Evolutionary conservation across 1,140 invertebrate genomes (phyloP), one percentile per base, ranked within the genome.

Genomic region (Nasonia longicornis): DNA sequence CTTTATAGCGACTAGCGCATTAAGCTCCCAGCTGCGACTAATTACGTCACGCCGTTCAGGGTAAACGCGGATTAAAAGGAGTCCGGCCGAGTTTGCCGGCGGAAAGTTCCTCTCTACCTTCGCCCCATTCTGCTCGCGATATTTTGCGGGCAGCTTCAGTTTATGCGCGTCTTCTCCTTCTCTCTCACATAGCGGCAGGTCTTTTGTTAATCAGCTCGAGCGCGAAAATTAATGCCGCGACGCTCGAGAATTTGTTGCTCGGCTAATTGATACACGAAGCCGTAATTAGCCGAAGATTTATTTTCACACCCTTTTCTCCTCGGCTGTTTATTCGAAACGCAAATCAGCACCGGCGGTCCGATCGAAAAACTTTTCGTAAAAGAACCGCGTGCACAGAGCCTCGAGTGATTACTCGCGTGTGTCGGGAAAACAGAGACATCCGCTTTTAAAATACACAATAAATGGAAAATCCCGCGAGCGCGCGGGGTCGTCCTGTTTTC

Each of bases 11-110:
- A 83, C 85, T 85, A 10, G 69, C 12, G 87, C 87, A 87, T 89
- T 87, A 89, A 89, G 87, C 87, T 87, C 81, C 80, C 82, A 84
- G 85, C 88, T 86, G 85, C 87, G 86, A 90, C 89, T 90, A 90
- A 90, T 90, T 90, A 90, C 88, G 87, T 88, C 88, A 87, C 89
- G 87, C 86, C 88, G 87, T 88, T 90, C 86, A 87, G 87, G 87
- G 87, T 90, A 89, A 90, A 89, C 87, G 89, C 86, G 88, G 88
- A 90, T 90, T 90, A 90, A 90, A 89, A 90, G 86, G 85, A 86
- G 86, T 85, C 86, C 84, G 85, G 80, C 77, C 79, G 84, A 83
- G 84, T 66, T 80, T 80, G 70, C 48, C 29, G 58, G 31, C 29
- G 58, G 31, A 76, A 76, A 76, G 38, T 77, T 77, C 22, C 76